Evolutionary conservation across 2,113 vertebrate genomes (phyloP).

Genomic region (Brachyistius frenatus): DNA sequence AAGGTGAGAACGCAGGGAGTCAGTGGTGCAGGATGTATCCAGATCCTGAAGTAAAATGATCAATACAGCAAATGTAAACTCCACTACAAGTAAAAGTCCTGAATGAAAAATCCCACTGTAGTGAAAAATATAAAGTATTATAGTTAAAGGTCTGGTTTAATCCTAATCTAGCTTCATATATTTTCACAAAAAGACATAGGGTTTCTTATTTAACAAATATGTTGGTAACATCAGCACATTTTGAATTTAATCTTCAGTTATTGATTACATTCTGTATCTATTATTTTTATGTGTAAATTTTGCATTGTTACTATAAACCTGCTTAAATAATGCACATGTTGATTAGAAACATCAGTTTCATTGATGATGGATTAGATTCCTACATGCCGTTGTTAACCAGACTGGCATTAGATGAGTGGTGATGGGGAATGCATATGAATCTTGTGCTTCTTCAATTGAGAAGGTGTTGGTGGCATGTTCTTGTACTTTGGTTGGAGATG

Average conservation of each 20-base stretch:
- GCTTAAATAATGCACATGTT: neutral
- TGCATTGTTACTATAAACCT: neutral
- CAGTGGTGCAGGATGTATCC: no score
- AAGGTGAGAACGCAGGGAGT: neutral
- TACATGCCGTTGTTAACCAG: neutral
- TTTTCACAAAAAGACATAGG: neutral
- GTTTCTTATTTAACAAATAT: no score
- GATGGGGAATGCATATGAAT: neutral
- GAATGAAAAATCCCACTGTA: no score
- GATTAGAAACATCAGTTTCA: neutral
- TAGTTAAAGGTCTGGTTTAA: no score
- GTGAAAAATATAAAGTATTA: no score
- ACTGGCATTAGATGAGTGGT: slow-evolving; percentile 27
- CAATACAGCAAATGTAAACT: no score
- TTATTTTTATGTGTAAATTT: neutral
- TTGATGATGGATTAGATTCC: neutral
- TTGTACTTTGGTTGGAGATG: slow-evolving; percentile 22
- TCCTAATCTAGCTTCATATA: neutral
- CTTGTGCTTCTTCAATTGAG: slow-evolving; percentile 1
- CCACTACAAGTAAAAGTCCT: no score
- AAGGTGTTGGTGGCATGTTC: neutral
- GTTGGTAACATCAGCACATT: neutral
- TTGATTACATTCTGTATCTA: neutral
- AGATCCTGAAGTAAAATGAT: no score
- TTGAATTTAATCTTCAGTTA: neutral